Base-by-base conservation (phyloP, 2,113 vertebrate genomes). In the Eolophus roseicapilla region DNA sequence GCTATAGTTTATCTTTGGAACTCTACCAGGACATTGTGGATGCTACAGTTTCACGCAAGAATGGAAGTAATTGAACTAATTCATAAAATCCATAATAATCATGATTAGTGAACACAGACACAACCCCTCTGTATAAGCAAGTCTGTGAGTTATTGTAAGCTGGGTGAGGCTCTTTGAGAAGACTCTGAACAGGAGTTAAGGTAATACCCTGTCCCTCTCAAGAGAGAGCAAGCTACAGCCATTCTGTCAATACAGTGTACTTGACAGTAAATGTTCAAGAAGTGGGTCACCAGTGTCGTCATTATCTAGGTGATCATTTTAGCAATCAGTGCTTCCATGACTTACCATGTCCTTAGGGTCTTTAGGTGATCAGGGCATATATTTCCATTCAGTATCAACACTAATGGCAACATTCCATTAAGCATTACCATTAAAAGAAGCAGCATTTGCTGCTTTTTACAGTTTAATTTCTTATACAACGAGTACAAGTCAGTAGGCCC, bases 291-390 rank as follows among this genome's bases (percentile, higher is more conserved):
- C 35, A 27, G 10, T 18, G 46, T 55, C 4, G 1, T 57, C 3
- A 5, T 69, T 70, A 24, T 13, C 20, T 21, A 3, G 6, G 15
- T 47, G 35, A 15, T 60, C 39, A 8, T 75, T 69, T 49, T 53
- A 71, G 28, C 12, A 49, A 8, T 43, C 1, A 0, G 6, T 29
- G 16, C 76, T 87, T 62, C 47, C 5, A 13, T 90, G 7, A 7
- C 7, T 82, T 50, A 8, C 3, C 9, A 1, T 35, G 20, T 57
- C 29, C 0, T 0, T 37, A 65, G 33, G 6, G 4, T 49, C 37
- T 33, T 57, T 44, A 39, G 44, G 33, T 65, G 44, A 33, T 41
- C 13, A 35, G 18, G 16, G 6, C 21, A 17, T 43, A 25, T 20
- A 3, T 17, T 93, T 76, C 59, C 24, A 21, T 35, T 29, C 16